phyloP scores from a whole-genome alignment of 2,888 invertebrate genomes.

The Brachyptera putata region DNA sequence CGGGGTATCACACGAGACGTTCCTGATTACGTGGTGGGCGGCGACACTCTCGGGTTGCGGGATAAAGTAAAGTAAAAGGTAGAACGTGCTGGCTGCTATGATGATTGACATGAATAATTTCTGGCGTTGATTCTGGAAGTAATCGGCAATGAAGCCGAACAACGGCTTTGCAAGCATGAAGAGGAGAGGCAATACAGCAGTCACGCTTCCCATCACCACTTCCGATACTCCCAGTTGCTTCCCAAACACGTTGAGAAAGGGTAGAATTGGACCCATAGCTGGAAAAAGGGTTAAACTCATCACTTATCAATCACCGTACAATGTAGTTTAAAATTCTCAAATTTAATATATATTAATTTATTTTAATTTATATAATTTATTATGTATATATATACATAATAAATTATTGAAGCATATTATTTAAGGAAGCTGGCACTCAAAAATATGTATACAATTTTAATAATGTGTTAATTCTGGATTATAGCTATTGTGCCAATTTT shows the following conservation, averaged over 20 bases:
- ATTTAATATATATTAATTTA: too few species aligned
- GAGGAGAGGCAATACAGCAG: constrained; percentile 67
- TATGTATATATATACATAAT: too few species aligned
- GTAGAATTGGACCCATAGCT: constrained; percentile 79
- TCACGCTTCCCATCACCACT: constrained; percentile 70
- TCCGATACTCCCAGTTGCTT: constrained; percentile 73
- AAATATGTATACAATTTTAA: too few species aligned
- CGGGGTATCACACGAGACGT: neutral
- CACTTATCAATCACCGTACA: too few species aligned
- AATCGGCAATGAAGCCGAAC: constrained; percentile 70
- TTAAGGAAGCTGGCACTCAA: too few species aligned
- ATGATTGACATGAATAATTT: constrained; percentile 66
- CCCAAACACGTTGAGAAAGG: constrained; percentile 72
- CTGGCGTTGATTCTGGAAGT: constrained; percentile 53
- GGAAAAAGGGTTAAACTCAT: constrained; percentile 40
- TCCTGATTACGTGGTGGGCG: neutral
- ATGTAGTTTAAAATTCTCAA: too few species aligned
- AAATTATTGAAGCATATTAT: too few species aligned
- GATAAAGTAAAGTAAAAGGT: constrained; percentile 65
- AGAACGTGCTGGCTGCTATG: constrained; percentile 60
- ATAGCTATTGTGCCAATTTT: too few species aligned
- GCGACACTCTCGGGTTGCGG: constrained; percentile 41
- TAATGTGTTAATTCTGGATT: too few species aligned
- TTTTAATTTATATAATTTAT: too few species aligned
- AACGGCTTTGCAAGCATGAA: constrained; percentile 72